Evolutionary conservation across 2,113 vertebrate species (phyloP), one percentile per base, ranked within the genome.

Genomic region (Onychostoma macrolepis): DNA sequence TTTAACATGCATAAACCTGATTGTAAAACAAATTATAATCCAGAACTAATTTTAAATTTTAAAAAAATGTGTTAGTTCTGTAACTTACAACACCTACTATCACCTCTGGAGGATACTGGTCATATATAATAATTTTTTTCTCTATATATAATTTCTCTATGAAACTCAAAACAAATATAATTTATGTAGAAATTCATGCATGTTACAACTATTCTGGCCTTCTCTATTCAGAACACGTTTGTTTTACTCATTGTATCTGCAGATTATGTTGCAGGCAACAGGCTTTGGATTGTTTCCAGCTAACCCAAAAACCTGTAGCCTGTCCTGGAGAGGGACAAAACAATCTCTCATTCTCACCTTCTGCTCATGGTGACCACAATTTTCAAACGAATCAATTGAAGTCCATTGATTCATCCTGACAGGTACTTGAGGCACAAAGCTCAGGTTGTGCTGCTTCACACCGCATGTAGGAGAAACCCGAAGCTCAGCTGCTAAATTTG

Each of bases 401-500:
- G 69, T 88, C 74, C 43, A 85, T 80, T 87, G 92, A 89, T 88
- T 26, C 28, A 87, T 58, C 74, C 36, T 87, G 91, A 90, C 92
- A 92, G 90, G 85, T 80, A 89, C 90, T 88, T 90, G 85, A 87
- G 89, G 80, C 88, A 85, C 48, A 77, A 90, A 82, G 38, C 61
- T 61, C 90, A 90, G 87, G 88, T 85, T 89, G 86, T 48, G 67
- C 85, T 91, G 80, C 74, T 91, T 78, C 72, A 50, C 21, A 90
- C 89, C 76, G 87, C 67, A 78, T 84, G 86, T 58, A 72, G 74
- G 85, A 81, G 33, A 78, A 86, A 61, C 89, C 75, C 48, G 84
- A 82, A 71, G 38, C 56, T 72, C 63, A 67, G 33, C 90, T 89
- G 89, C 92, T 92, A 93, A 90, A 93, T 88, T 92, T 92, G 91